Evolutionary conservation across 2,113 vertebrate genomes (phyloP).

Genomic region (Irena cyanogastra): DNA sequence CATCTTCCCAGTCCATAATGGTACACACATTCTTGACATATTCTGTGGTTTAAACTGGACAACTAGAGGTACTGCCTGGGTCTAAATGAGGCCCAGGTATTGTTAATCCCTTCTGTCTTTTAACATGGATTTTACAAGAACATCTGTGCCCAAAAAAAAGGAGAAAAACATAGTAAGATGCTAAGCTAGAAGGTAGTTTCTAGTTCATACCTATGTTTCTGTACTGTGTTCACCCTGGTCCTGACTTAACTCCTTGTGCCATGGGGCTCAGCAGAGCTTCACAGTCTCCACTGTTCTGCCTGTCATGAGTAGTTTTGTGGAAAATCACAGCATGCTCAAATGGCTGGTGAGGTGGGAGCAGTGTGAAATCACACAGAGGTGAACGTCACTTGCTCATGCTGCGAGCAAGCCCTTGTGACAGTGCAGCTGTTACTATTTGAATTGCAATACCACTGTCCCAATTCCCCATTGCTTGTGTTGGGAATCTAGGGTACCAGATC

Average conservation of each 20-base stretch:
- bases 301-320: background rate
- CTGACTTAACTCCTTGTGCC: background rate
- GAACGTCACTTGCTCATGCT: background rate
- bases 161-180: background rate
- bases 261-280: background rate
- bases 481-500: background rate
- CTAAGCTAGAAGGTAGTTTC: background rate
- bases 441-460: background rate
- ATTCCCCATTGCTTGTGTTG: background rate
- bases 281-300: background rate
- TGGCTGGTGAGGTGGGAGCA: background rate
- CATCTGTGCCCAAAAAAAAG: background rate
- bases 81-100: background rate
- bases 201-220: background rate
- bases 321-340: background rate
- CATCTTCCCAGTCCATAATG: background rate
- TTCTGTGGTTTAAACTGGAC: background rate
- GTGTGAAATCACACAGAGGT: background rate
- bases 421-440: background rate
- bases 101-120: background rate
- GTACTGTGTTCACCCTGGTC: background rate
- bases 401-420: background rate
- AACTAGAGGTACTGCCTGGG: background rate
- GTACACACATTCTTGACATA: background rate
- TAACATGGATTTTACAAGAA: background rate